phyloP scores from a whole-genome alignment of 2,797 vertebrate genomes.

The Lepus townsendii region DNA sequence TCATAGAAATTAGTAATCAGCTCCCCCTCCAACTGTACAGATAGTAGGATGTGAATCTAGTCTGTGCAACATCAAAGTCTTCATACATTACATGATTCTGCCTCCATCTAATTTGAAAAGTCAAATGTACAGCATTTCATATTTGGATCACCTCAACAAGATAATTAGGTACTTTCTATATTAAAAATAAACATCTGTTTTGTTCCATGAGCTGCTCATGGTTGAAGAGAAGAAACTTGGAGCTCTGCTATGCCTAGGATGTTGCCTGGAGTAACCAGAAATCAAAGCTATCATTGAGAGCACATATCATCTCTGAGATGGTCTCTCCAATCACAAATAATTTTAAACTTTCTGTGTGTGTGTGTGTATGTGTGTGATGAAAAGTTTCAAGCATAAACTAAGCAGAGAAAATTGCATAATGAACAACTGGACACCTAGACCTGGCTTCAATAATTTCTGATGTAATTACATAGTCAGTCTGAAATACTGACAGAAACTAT shows the following conservation, averaged over 20 bases:
- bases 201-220: neutral
- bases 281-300: neutral
- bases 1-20: conserved; percentile 29
- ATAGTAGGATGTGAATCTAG: neutral
- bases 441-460: neutral
- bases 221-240: neutral
- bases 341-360: neutral
- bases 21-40: neutral
- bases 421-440: neutral
- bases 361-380: neutral
- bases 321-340: neutral
- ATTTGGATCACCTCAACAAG: neutral
- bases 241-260: neutral
- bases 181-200: neutral
- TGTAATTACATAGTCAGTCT: neutral
- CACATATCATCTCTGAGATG: neutral
- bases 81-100: neutral
- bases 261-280: neutral
- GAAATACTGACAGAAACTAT: neutral
- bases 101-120: conserved; percentile 32
- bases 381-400: neutral
- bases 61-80: neutral
- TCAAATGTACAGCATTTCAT: neutral
- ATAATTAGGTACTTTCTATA: neutral
- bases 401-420: conserved; percentile 36